Conservation (phyloP, 2,797 vertebrate species). For the Sebastiscus albofasciatus region DNA sequence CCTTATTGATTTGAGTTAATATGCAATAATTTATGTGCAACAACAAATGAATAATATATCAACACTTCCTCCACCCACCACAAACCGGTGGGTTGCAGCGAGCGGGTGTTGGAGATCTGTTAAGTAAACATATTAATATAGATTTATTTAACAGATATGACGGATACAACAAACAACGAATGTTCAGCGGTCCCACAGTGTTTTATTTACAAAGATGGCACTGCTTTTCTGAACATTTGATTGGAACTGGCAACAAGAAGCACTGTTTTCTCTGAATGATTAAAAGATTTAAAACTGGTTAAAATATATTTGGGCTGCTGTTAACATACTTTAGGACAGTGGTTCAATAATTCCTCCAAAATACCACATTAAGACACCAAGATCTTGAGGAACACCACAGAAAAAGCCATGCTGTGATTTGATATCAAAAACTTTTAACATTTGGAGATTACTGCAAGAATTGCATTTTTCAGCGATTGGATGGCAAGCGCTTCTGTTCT, state of each 20-base stretch:
- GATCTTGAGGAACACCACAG: too few relatives aligned
- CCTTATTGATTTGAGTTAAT: slow-evolving; percentile 39
- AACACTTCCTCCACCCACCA: slow-evolving; percentile 53
- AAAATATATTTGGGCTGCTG: not conserved
- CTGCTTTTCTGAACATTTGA: slow-evolving; percentile 12
- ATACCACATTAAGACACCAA: too few relatives aligned
- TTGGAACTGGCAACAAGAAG: not conserved
- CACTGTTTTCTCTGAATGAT: not conserved
- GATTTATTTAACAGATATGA: slow-evolving; percentile 48
- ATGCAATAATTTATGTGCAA: slow-evolving; percentile 28
- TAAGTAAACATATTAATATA: slow-evolving; percentile 44
- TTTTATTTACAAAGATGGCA: slow-evolving; percentile 15
- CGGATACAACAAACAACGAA: slow-evolving; percentile 34
- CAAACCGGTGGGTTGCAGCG: slow-evolving; percentile 39
- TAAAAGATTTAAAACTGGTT: not conserved
- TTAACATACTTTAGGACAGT: not conserved
- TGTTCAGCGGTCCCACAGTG: not conserved
- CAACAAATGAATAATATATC: slow-evolving; percentile 55
- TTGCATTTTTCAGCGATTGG: fast-evolving
- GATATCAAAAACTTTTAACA: too few relatives aligned
- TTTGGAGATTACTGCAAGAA: too few relatives aligned
- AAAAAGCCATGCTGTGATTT: too few relatives aligned
- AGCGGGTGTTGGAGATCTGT: slow-evolving; percentile 44
- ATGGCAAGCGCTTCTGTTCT: too few relatives aligned
- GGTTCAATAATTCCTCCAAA: not conserved